A percentile compares a stretch with the other conserved stretches of the same genome.
phyloP scores from a whole-genome alignment of 2,888 invertebrate species.

The Ashinkailepas kermadecensis region DNA sequence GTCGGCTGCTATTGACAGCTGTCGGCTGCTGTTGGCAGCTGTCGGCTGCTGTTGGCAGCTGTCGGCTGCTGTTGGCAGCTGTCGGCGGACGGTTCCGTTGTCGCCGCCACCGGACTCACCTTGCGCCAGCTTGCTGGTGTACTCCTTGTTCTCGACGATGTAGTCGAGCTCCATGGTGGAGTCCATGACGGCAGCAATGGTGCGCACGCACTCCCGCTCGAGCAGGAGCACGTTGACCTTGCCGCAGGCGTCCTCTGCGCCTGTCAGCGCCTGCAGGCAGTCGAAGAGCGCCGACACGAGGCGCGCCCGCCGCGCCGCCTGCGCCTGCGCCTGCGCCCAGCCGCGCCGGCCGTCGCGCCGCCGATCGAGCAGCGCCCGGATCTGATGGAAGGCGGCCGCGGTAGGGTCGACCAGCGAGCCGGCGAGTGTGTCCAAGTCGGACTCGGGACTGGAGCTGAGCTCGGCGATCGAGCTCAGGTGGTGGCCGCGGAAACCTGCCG shows the following conservation, averaged over 20 bases:
- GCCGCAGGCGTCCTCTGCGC: not conserved
- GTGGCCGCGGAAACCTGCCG: not conserved
- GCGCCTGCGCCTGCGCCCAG: no score
- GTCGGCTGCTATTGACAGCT: no score
- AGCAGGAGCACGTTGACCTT: slow-evolving; percentile 18
- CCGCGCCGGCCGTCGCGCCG: not conserved
- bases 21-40: not conserved
- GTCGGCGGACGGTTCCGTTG: not conserved
- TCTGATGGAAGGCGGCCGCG: not conserved
- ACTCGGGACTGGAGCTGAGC: not conserved
- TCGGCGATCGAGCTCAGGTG: not conserved
- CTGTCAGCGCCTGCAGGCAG: not conserved
- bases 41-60: no score
- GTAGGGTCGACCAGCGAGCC: not conserved
- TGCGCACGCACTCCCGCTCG: slow-evolving; percentile 1
- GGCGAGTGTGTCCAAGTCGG: not conserved
- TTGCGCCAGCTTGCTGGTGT: slow-evolving; percentile 80
- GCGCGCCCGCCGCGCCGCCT: not conserved
- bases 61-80: not conserved
- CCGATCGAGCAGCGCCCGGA: not conserved
- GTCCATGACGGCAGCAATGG: slow-evolving; percentile 56
- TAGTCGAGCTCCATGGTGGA: slow-evolving; percentile 87
- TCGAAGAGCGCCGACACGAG: not conserved
- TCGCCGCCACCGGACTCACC: slow-evolving; percentile 43
- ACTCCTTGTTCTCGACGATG: slow-evolving; percentile 88